phyloP scores from a whole-genome alignment of 37 sponge, comb jelly and placozoan genomes.

The Agelas oroides region DNA sequence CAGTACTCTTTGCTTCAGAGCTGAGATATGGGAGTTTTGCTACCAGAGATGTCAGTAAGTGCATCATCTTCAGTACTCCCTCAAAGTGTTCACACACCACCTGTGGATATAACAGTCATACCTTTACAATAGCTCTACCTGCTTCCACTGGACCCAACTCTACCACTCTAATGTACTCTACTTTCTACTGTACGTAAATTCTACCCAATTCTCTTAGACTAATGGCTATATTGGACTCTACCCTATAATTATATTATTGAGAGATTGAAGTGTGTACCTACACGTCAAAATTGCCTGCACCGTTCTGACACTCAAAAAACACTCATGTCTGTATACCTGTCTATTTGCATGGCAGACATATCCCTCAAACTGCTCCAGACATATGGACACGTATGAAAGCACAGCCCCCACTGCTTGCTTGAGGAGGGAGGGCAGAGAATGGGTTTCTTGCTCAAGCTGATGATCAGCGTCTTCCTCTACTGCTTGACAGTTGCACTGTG shows the following conservation, averaged over 20 bases:
- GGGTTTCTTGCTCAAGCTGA: neutral
- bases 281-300: too few species aligned
- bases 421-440: neutral
- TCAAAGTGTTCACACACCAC: constrained; percentile 65
- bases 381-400: constrained; percentile 8
- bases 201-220: too few species aligned
- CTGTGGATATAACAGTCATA: neutral
- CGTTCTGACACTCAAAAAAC: too few species aligned
- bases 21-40: constrained; percentile 9
- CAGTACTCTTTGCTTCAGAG: constrained; percentile 5
- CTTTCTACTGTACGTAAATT: too few species aligned
- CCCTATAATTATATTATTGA: too few species aligned
- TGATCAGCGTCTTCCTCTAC: too few species aligned
- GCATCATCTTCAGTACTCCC: constrained; percentile 46
- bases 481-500: neutral
- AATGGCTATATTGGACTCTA: too few species aligned
- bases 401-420: neutral
- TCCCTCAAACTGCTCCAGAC: constrained; percentile 59
- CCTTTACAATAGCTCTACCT: too few species aligned
- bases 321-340: constrained; percentile 21
- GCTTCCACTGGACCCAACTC: too few species aligned
- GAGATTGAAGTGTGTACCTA: too few species aligned
- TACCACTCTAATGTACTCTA: too few species aligned
- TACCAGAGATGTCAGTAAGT: constrained; percentile 30
- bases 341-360: constrained; percentile 19